phyloP scores from a whole-genome alignment of 2,888 invertebrate genomes.

The Sphinx pinastri region DNA sequence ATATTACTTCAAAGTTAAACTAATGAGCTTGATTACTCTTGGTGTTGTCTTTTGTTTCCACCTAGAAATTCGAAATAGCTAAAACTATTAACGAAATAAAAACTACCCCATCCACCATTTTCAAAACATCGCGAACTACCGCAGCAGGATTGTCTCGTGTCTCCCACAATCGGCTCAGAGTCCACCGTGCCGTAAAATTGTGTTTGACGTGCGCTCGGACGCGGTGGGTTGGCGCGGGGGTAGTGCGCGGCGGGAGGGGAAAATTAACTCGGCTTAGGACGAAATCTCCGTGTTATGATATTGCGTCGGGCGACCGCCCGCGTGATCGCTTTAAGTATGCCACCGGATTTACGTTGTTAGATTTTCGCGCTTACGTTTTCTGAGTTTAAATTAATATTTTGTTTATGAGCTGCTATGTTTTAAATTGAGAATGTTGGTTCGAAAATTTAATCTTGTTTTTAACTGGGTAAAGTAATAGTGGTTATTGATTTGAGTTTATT shows the following conservation, averaged over 20 bases:
- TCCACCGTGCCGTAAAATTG: slow-evolving; percentile 79
- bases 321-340: slow-evolving; percentile 72
- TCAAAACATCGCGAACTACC: slow-evolving; percentile 32
- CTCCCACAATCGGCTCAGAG: slow-evolving; percentile 82
- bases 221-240: slow-evolving; percentile 42
- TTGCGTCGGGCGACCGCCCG: slow-evolving; percentile 49
- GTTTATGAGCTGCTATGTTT: background rate
- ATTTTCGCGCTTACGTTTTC: slow-evolving; percentile 53
- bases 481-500: too few species aligned
- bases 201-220: slow-evolving; percentile 78
- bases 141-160: slow-evolving; percentile 74
- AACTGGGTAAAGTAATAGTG: too few species aligned
- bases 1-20: too few species aligned
- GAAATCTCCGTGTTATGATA: slow-evolving; percentile 79
- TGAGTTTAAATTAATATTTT: slow-evolving; percentile 29
- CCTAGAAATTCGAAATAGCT: too few species aligned
- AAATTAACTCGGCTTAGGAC: slow-evolving; percentile 78
- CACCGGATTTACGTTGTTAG: slow-evolving; percentile 49
- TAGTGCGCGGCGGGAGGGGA: slow-evolving; percentile 36
- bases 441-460: too few species aligned
- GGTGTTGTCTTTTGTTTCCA: too few species aligned
- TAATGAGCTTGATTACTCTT: too few species aligned
- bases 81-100: background rate
- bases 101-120: slow-evolving; percentile 46
- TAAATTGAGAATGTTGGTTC: background rate